Evolutionary conservation across 1,140 invertebrate species (phyloP).

Genomic region (Daktulosphaira vitifoliae): DNA sequence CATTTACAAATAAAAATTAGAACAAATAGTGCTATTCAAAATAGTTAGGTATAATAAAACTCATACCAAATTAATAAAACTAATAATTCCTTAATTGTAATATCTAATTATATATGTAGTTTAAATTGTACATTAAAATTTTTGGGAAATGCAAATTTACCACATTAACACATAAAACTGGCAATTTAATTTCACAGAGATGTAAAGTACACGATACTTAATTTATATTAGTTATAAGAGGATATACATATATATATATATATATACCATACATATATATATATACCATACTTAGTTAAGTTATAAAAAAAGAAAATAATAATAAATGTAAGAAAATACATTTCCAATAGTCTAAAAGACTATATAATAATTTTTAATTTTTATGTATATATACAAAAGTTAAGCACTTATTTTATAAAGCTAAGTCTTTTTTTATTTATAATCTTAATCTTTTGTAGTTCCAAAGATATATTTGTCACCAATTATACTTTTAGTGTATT

Average conservation of each 20-base stretch:
- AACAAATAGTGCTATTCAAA: slow-evolving; percentile 18
- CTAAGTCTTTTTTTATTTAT: neutral
- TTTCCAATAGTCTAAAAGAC: neutral
- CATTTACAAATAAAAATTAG: slow-evolving; percentile 10
- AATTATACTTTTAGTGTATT: neutral
- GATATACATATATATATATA: no score
- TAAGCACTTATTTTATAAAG: neutral
- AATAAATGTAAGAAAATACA: slow-evolving; percentile 20
- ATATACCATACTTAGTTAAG: neutral
- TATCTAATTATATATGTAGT: neutral
- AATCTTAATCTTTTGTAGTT: no score
- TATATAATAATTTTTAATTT: neutral
- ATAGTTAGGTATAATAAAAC: slow-evolving; percentile 29
- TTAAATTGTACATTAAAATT: slow-evolving; percentile 9
- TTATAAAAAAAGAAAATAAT: neutral
- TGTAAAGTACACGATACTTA: slow-evolving; percentile 14
- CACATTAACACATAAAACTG: neutral
- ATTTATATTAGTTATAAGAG: slow-evolving; percentile 13
- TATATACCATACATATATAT: no score
- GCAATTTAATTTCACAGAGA: neutral
- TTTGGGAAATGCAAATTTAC: neutral
- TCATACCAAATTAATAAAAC: slow-evolving; percentile 12
- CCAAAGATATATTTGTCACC: no score
- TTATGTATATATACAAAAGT: slow-evolving; percentile 18
- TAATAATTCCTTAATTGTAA: no score